These are phyloP conservation scores for Rhamnusium bicolor DNA, from an alignment of 2,888 invertebrate species.

Conservation along the genomic window DNA sequence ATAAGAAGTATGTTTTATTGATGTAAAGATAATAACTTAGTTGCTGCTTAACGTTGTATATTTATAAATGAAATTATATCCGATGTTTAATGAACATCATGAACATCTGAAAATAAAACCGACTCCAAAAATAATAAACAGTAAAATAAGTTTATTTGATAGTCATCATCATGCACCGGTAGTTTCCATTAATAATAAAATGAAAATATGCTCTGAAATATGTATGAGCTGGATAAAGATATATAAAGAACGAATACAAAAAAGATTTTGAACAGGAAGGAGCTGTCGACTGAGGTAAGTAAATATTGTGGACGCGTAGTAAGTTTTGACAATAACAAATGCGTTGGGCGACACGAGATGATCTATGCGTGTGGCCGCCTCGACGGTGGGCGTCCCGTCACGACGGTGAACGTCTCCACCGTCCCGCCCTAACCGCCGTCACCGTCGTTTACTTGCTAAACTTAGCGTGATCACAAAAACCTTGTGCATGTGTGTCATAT, in stretches of 20 bases:
- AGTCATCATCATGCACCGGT: conserved; percentile 14
- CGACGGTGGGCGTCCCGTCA: conserved; percentile 58
- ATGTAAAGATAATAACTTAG: conserved; percentile 3
- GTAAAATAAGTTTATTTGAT: conserved; percentile 25
- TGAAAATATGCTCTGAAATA: conserved; percentile 27
- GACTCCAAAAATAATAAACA: conserved; percentile 33
- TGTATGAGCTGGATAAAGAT: conserved; percentile 21
- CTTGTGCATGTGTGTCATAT: conserved; percentile 57
- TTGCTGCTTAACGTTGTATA: conserved; percentile 20
- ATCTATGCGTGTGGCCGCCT: conserved; percentile 65
- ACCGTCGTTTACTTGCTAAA: conserved; percentile 63
- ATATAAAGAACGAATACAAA: conserved; percentile 29
- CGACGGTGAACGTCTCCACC: conserved; percentile 38
- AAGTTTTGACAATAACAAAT: conserved; percentile 57
- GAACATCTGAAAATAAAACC: conserved; percentile 34
- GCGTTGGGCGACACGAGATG: conserved; percentile 55
- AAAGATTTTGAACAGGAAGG: conserved; percentile 50
- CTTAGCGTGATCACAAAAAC: conserved; percentile 63
- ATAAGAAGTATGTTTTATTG: conserved; percentile 14
- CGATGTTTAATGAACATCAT: conserved; percentile 31
- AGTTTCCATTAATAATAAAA: conserved; percentile 27
- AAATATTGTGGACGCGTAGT: conserved; percentile 48
- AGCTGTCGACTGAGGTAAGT: conserved; percentile 52
- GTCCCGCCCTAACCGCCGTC: conserved; percentile 39
- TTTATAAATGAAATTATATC: conserved; percentile 31